Conservation (phyloP, 2,113 vertebrate species). For the Thunnus thynnus region DNA sequence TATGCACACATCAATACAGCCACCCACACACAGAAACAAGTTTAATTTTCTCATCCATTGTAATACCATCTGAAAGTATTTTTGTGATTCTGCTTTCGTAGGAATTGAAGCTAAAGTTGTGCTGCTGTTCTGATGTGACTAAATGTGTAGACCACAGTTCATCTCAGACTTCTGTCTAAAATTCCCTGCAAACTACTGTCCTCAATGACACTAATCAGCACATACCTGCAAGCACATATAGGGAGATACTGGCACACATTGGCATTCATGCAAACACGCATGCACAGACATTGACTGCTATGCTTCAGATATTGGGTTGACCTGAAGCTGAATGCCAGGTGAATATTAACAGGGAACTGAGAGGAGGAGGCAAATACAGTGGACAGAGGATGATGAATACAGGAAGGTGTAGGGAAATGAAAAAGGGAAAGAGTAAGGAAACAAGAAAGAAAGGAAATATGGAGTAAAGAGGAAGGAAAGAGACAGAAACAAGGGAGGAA, state of each 20-base stretch:
- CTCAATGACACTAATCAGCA: slow-evolving; percentile 54
- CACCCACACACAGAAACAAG: slow-evolving; percentile 38
- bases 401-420: neutral
- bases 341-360: slow-evolving; percentile 65
- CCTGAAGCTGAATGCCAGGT: slow-evolving; percentile 62
- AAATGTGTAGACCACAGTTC: slow-evolving; percentile 30
- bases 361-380: slow-evolving; percentile 30
- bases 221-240: slow-evolving; percentile 42
- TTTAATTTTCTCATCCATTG: slow-evolving; percentile 46
- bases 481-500: neutral
- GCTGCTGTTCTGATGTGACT: slow-evolving; percentile 34
- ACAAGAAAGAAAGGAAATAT: neutral
- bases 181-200: slow-evolving; percentile 24
- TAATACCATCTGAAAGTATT: slow-evolving; percentile 41
- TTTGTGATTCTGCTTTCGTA: slow-evolving; percentile 34
- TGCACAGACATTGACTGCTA: slow-evolving; percentile 56
- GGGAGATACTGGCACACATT: slow-evolving; percentile 18
- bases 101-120: slow-evolving; percentile 39
- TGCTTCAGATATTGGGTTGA: slow-evolving; percentile 50
- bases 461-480: neutral
- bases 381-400: slow-evolving; percentile 27
- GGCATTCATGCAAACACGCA: slow-evolving; percentile 42
- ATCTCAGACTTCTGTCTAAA: slow-evolving; percentile 10
- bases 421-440: neutral
- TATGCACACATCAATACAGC: slow-evolving; percentile 53